Percentiles rank a stretch among this genome's conserved stretches.
These are phyloP conservation scores for Caenorhabditis sp. DNA, from an alignment of 2,888 invertebrate genomes.

Conservation along the genomic window DNA sequence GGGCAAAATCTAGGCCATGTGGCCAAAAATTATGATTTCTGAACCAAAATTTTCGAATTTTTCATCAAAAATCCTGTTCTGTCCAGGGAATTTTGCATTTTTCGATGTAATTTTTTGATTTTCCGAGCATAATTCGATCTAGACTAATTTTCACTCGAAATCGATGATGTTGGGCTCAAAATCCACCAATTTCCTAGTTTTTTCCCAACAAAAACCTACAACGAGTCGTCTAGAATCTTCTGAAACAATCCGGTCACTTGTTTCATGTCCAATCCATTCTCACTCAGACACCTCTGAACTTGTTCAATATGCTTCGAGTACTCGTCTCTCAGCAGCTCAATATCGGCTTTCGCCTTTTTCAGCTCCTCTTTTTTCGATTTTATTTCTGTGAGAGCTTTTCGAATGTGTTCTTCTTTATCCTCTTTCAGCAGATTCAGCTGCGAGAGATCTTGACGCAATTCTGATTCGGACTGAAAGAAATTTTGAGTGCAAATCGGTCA, in stretches of 20 bases:
- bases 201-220: slow-evolving; percentile 52
- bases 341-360: not conserved
- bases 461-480: slow-evolving; percentile 29
- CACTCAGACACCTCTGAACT: slow-evolving; percentile 31
- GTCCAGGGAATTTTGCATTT: not conserved
- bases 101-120: too few relatives aligned
- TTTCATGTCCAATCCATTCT: slow-evolving; percentile 44
- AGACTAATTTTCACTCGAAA: too few relatives aligned
- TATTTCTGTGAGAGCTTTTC: slow-evolving; percentile 13
- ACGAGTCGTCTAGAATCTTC: slow-evolving; percentile 30
- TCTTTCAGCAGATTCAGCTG: slow-evolving; percentile 5
- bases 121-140: too few relatives aligned
- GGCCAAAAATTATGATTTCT: too few relatives aligned
- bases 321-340: slow-evolving; percentile 30
- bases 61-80: not conserved
- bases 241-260: slow-evolving; percentile 32
- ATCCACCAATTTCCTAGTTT: not conserved
- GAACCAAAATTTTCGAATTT: not conserved
- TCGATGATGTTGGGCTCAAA: not conserved
- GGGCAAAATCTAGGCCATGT: too few relatives aligned
- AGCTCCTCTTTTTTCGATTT: slow-evolving; percentile 40
- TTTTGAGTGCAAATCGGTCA: slow-evolving; percentile 16
- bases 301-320: slow-evolving; percentile 36
- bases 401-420: slow-evolving; percentile 37
- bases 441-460: slow-evolving; percentile 9